Base-by-base conservation (phyloP, 2,888 invertebrate species). In the Synanthedon vespiformis region DNA sequence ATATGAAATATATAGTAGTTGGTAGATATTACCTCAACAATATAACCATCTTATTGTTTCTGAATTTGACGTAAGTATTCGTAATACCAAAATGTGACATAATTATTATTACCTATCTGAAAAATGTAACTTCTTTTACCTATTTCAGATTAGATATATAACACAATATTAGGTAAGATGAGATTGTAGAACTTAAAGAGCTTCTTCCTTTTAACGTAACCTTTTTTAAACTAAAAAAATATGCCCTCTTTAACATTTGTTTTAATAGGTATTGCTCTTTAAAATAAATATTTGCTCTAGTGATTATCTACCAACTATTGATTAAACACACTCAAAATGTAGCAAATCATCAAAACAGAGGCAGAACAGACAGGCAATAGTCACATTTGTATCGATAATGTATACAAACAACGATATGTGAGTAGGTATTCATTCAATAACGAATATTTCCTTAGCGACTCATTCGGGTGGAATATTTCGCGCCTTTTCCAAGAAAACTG, bases 291-390 rank as follows among this genome's bases (percentile, higher is more conserved):
- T 80, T 80, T 75, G 70, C 57, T 58, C 56, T 62, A 60, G 55
- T 64, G 70, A 75, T 80, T 75, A 27, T 27, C 27, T 27, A 27
- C 2, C 8, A 6, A 76, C 68, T 65, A 61, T 62, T 68, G 65
- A 74, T 72, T 67, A 67, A 67, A 70, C 60, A 62, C 59, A 67
- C 64, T 66, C 63, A 58, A 72, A 72, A 69, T 70, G 67, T 69
- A 67, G 63, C 71, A 58, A 76, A 74, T 77, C 75, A 77, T 77
- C 76, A 73, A 73, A 80, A 79, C 74, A 78, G 72, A 70, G 63
- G 53, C 53, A 54, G 61, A 65, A 61, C n/a, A 66, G 69, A 61
- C 65, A 65, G 66, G 63, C 64, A 61, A 69, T 67, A 61, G 57
- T 63, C 64, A 67, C 72, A 67, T n/a, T n/a, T 63, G 59, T 70